Percentiles rank a stretch among this genome's conserved stretches.
Conservation (phyloP, 2,888 invertebrate species). For the Trilocha varians region DNA sequence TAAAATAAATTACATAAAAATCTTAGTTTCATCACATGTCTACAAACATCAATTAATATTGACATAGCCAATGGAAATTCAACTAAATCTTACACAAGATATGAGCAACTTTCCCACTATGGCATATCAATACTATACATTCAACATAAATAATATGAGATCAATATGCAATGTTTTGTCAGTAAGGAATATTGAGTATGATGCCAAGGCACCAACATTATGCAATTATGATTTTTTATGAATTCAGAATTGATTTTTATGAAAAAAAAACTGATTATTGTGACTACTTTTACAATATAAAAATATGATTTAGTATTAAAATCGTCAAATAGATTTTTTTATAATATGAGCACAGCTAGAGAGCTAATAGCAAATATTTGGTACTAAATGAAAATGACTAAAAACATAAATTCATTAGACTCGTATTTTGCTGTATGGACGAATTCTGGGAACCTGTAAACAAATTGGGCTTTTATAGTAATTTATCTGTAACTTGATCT, state of each 20-base stretch:
- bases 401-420: slow-evolving; percentile 29
- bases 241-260: neutral
- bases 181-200: neutral
- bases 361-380: slow-evolving; percentile 47
- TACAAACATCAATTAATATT: slow-evolving; percentile 3
- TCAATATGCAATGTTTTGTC: slow-evolving; percentile 46
- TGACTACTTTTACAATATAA: neutral
- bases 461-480: no score
- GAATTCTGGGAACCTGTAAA: slow-evolving; percentile 34
- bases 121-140: slow-evolving; percentile 57
- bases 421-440: slow-evolving; percentile 23
- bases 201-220: neutral
- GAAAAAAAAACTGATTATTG: neutral
- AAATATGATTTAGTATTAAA: no score
- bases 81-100: slow-evolving; percentile 40
- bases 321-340: neutral
- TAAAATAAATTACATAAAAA: slow-evolving; percentile 15
- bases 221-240: neutral
- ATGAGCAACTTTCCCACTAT: slow-evolving; percentile 54
- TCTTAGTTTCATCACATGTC: neutral
- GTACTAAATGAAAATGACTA: slow-evolving; percentile 31
- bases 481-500: no score
- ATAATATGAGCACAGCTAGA: slow-evolving; percentile 33
- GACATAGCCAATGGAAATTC: slow-evolving; percentile 39
- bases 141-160: slow-evolving; percentile 65